These are phyloP conservation scores for Melinaea menophilus DNA, from an alignment of 2,888 invertebrate species.

Conservation along the genomic window DNA sequence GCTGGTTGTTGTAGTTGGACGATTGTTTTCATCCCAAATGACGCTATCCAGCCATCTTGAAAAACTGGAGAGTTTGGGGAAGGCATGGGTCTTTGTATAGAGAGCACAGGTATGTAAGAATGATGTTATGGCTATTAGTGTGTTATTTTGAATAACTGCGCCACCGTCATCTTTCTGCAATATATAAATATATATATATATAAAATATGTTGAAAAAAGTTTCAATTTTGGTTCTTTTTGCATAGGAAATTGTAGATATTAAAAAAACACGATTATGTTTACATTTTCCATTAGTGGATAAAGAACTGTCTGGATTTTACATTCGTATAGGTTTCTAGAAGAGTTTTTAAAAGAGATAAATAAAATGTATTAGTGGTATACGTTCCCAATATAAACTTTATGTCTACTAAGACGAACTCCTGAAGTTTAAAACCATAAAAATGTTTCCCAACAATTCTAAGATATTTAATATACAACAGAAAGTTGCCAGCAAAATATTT, in stretches of 20 bases:
- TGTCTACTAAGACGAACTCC: no score
- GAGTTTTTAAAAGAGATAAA: no score
- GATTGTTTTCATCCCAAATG: constrained; percentile 66
- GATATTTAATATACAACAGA: not conserved
- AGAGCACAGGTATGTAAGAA: constrained; percentile 63
- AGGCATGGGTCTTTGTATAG: constrained; percentile 64
- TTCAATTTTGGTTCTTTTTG: not conserved
- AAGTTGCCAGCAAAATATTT: not conserved
- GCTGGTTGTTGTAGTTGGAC: constrained; percentile 42
- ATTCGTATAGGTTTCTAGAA: no score
- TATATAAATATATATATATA: not conserved
- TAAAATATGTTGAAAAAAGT: not conserved
- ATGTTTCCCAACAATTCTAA: not conserved
- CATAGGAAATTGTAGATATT: no score
- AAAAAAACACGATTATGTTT: no score
- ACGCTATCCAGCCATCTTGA: constrained; percentile 59
- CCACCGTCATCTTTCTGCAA: constrained; percentile 70
- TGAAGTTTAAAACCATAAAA: no score
- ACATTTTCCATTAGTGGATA: no score
- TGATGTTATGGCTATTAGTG: constrained; percentile 55
- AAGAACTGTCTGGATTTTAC: no score
- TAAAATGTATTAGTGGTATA: no score
- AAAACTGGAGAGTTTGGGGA: constrained; percentile 61
- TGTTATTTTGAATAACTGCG: constrained; percentile 66
- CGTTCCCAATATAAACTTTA: no score